Conservation (phyloP, 2,797 vertebrate genomes). For the Hipposideros larvatus region DNA sequence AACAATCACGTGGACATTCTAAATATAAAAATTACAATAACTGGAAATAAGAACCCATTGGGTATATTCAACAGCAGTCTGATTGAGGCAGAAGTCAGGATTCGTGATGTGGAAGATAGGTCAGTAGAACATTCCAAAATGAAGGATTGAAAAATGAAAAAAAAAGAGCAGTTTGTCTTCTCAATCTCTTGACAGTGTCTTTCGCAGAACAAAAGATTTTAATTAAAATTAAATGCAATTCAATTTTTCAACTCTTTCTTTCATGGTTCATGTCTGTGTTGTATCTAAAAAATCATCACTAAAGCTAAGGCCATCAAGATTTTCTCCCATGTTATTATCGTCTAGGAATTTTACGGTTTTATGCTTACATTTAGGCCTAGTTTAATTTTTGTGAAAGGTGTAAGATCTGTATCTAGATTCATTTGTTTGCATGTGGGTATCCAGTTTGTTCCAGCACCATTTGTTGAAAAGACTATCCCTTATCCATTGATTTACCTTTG, state of each 20-base stretch:
- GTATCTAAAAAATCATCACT: background rate
- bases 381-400: background rate
- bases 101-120: background rate
- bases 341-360: background rate
- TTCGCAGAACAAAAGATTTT: background rate
- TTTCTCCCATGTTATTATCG: background rate
- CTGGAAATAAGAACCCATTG: background rate
- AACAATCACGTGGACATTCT: background rate
- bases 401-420: background rate
- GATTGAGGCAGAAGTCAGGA: background rate
- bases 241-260: background rate
- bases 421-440: background rate
- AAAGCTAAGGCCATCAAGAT: background rate
- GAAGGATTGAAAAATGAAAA: background rate
- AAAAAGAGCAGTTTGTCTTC: background rate
- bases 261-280: background rate
- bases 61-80: background rate
- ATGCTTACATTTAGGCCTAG: background rate
- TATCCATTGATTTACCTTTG: background rate
- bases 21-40: constrained; percentile 20
- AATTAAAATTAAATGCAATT: background rate
- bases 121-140: background rate
- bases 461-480: background rate
- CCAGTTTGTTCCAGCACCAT: background rate
- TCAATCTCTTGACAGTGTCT: background rate